Conservation (phyloP, 2,888 invertebrate genomes). For the Polydrusus pterygomalis region DNA sequence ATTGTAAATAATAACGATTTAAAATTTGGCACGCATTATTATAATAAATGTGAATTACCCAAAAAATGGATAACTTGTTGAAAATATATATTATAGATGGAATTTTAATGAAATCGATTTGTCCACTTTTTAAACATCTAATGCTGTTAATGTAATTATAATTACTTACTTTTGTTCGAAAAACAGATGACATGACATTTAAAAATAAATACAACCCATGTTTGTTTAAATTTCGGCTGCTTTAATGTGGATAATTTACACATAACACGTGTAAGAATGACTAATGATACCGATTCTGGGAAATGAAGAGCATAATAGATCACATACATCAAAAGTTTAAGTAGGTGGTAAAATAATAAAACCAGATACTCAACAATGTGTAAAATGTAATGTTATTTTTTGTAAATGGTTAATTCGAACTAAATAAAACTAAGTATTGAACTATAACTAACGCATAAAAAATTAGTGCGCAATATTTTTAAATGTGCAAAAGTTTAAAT, state of each 20-base stretch:
- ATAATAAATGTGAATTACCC: no score
- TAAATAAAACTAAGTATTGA: background rate
- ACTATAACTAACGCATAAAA: no score
- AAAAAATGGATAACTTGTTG: no score
- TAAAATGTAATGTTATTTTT: background rate
- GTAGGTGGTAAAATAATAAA: constrained; percentile 2
- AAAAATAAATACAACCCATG: constrained; percentile 12
- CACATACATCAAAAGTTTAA: constrained; percentile 14
- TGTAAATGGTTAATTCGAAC: background rate
- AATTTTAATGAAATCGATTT: background rate
- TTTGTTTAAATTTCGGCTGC: constrained; percentile 31
- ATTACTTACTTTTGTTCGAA: constrained; percentile 7
- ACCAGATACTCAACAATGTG: background rate
- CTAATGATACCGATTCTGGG: constrained; percentile 16
- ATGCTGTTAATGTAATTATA: constrained; percentile 6
- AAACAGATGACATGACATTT: constrained; percentile 21
- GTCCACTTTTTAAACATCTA: background rate
- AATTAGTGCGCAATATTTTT: no score
- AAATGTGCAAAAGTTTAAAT: no score
- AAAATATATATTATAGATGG: no score
- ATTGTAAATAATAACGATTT: no score
- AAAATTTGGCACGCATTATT: no score
- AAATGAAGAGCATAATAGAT: constrained; percentile 3
- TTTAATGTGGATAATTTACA: constrained; percentile 9
- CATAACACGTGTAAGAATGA: constrained; percentile 15